Conservation (phyloP, 2,888 invertebrate species). For the Perizoma flavofasciatum region DNA sequence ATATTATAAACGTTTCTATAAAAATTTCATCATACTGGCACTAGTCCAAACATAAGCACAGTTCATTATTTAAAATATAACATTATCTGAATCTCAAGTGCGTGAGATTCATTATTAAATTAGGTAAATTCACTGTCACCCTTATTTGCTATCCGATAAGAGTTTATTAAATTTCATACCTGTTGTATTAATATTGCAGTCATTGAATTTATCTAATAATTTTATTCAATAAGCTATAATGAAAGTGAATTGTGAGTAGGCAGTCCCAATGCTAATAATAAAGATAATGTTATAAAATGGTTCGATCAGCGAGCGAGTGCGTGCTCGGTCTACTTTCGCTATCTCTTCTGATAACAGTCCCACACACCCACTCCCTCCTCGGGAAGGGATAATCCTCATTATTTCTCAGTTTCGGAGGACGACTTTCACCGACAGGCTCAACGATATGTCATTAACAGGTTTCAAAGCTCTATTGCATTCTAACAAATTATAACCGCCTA, state of each 20-base stretch:
- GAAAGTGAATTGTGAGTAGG: slow-evolving; percentile 63
- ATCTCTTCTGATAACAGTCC: slow-evolving; percentile 69
- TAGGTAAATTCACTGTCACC: slow-evolving; percentile 60
- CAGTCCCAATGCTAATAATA: slow-evolving; percentile 69
- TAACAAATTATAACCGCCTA: slow-evolving; percentile 42
- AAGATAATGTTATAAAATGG: slow-evolving; percentile 66
- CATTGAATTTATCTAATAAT: slow-evolving; percentile 64
- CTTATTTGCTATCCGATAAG: slow-evolving; percentile 69
- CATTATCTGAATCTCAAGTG: slow-evolving; percentile 51
- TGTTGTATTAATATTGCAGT: slow-evolving; percentile 62
- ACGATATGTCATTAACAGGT: slow-evolving; percentile 31
- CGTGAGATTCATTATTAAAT: slow-evolving; percentile 64
- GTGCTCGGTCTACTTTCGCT: slow-evolving; percentile 71
- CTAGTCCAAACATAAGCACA: not conserved
- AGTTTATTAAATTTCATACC: slow-evolving; percentile 74
- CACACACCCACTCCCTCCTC: slow-evolving; percentile 54
- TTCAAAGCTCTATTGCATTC: slow-evolving; percentile 29
- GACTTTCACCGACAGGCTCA: slow-evolving; percentile 36
- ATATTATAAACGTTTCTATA: too few relatives aligned
- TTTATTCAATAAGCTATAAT: slow-evolving; percentile 62
- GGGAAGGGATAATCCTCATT: slow-evolving; percentile 71
- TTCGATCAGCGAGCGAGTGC: slow-evolving; percentile 61
- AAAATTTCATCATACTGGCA: too few relatives aligned
- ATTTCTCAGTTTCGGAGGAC: slow-evolving; percentile 63
- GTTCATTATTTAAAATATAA: slow-evolving; percentile 1